Conservation (phyloP, 2,113 vertebrate genomes). For the Neotoma lepida region DNA sequence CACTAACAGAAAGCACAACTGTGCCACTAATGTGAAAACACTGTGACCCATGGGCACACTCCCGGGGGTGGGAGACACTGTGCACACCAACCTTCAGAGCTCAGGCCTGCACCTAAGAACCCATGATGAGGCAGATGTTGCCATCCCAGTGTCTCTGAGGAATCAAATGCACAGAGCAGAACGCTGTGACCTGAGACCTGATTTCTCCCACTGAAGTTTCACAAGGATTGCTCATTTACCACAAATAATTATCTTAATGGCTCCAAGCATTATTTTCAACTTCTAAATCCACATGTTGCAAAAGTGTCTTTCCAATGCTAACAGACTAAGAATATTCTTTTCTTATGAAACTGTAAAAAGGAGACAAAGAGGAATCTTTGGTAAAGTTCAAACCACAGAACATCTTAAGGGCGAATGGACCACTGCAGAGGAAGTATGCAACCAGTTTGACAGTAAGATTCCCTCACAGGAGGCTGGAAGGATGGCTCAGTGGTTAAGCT, state of each 20-base stretch:
- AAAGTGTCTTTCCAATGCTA: slow-evolving; percentile 75
- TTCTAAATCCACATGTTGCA: background rate
- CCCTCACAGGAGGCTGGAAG: background rate
- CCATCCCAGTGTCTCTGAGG: background rate
- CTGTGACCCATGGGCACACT: background rate
- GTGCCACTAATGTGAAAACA: background rate
- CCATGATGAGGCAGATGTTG: background rate
- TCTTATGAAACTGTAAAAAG: slow-evolving; percentile 10
- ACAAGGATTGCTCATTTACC: background rate
- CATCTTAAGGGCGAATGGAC: slow-evolving; percentile 71
- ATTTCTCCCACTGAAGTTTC: background rate
- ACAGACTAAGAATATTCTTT: slow-evolving; percentile 47
- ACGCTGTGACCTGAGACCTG: background rate
- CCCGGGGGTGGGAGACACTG: background rate
- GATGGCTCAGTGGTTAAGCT: background rate
- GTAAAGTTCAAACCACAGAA: slow-evolving; percentile 53
- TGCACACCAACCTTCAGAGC: background rate
- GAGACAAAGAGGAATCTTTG: slow-evolving; percentile 40
- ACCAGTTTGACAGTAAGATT: slow-evolving; percentile 75
- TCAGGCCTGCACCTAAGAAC: background rate
- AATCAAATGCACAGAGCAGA: background rate
- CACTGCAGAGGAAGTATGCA: background rate
- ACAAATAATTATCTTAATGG: slow-evolving; percentile 36
- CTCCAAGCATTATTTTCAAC: slow-evolving; percentile 37
- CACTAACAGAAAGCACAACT: background rate